These are phyloP conservation scores for Eupeodes corollae DNA, from an alignment of 1,140 invertebrate genomes.

Conservation along the genomic window DNA sequence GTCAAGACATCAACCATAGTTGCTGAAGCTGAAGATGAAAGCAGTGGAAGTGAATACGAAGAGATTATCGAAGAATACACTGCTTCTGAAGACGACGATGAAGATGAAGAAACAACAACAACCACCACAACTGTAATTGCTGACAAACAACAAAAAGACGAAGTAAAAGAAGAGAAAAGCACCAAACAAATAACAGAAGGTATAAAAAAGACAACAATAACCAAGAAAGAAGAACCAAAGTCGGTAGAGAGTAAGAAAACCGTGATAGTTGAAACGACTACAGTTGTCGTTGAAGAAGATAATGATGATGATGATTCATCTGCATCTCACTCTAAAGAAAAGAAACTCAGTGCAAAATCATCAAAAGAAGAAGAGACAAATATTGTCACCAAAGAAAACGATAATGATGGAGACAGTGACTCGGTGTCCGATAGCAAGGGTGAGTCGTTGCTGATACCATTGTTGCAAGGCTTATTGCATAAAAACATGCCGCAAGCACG, in stretches of 20 bases:
- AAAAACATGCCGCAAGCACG: conserved; percentile 25
- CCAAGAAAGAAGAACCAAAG: conserved; percentile 1
- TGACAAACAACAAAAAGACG: not conserved
- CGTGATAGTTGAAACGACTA: not conserved
- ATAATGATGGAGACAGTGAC: not conserved
- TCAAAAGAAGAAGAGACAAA: conserved; percentile 1
- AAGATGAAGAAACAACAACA: conserved; percentile 10
- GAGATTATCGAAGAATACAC: conserved; percentile 35
- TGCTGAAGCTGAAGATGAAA: conserved; percentile 16
- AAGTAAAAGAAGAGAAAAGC: too few relatives aligned
- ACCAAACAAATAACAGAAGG: not conserved
- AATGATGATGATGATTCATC: not conserved
- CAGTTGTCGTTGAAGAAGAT: not conserved
- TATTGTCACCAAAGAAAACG: conserved; percentile 5
- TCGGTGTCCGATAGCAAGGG: conserved; percentile 19
- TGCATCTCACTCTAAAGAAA: conserved; percentile 5
- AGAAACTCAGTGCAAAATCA: not conserved
- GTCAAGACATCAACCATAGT: not conserved
- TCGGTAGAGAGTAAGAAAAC: not conserved
- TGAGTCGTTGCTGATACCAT: conserved; percentile 44
- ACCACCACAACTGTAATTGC: not conserved
- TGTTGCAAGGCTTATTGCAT: conserved; percentile 46
- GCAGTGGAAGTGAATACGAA: conserved; percentile 35
- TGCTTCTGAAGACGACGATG: conserved; percentile 27
- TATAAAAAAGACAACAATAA: not conserved